Conservation (phyloP, 53 echinoderm and acorn worm species). For the Henricia sp. region DNA sequence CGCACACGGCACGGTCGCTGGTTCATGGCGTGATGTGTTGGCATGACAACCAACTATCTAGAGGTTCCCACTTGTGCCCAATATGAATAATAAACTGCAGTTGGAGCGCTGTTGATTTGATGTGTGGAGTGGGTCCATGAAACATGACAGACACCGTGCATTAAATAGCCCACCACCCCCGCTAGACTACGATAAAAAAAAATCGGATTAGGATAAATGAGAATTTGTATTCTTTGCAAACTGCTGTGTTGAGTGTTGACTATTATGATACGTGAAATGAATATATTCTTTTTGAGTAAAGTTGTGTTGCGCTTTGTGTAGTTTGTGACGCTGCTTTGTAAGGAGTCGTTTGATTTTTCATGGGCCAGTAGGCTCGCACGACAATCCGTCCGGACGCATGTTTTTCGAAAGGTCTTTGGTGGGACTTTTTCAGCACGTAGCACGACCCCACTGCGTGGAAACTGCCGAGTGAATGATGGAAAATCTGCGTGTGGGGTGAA, state of each 20-base stretch:
- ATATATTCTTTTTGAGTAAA: not conserved
- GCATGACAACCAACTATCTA: constrained; percentile 28
- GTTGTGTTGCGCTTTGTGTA: not conserved
- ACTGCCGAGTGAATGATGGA: too few relatives aligned
- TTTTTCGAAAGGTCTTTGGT: too few relatives aligned
- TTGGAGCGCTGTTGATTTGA: not conserved
- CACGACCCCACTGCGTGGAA: too few relatives aligned
- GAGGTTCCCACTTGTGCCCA: constrained; percentile 18
- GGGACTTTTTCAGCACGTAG: too few relatives aligned
- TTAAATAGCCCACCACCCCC: not conserved
- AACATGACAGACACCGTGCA: not conserved
- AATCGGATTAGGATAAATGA: constrained; percentile 1
- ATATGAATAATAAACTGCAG: not conserved
- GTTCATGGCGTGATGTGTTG: constrained; percentile 21
- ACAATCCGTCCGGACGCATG: too few relatives aligned
- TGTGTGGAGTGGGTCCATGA: not conserved
- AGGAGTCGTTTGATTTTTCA: too few relatives aligned
- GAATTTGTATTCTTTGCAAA: too few relatives aligned
- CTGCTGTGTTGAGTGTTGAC: not conserved
- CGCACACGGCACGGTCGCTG: too few relatives aligned
- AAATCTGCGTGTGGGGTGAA: too few relatives aligned
- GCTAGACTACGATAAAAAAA: not conserved
- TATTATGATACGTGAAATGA: not conserved
- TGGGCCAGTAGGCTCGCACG: too few relatives aligned
- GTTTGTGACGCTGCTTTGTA: too few relatives aligned